Percentiles rank a stretch among this genome's conserved stretches.
Evolutionary conservation across 1,140 invertebrate species (phyloP).

Genomic region (Sinonovacula constricta): DNA sequence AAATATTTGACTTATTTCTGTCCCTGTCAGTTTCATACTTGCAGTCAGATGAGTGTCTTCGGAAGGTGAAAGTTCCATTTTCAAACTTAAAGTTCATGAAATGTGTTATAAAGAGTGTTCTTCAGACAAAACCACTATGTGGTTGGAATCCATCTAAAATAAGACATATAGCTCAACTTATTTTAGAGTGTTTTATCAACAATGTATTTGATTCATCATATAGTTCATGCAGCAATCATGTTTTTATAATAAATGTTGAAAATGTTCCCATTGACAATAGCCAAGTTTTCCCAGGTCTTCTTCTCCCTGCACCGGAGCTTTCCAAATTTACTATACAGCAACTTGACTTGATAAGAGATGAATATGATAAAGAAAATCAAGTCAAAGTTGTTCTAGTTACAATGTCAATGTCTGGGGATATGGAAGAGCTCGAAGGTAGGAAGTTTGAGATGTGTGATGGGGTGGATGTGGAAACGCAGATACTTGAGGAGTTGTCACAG

Average conservation of each 20-base stretch:
- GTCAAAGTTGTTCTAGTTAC: conserved; percentile 58
- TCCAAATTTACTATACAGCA: conserved; percentile 22
- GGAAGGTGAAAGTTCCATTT: conserved; percentile 43
- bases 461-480: conserved; percentile 20
- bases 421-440: conserved; percentile 52
- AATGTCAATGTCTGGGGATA: conserved; percentile 63
- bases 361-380: background rate
- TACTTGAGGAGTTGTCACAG: conserved; percentile 33
- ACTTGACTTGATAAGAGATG: background rate
- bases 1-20: conserved; percentile 53
- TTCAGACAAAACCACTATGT: conserved; percentile 51
- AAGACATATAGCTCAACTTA: conserved; percentile 38
- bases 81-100: conserved; percentile 52
- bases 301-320: conserved; percentile 53
- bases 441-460: conserved; percentile 43
- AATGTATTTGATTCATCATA: conserved; percentile 54
- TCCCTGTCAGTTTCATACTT: conserved; percentile 37
- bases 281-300: conserved; percentile 39
- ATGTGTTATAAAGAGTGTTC: conserved; percentile 51
- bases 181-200: conserved; percentile 59
- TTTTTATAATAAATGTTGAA: conserved; percentile 46
- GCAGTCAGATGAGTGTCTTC: conserved; percentile 30
- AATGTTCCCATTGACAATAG: conserved; percentile 38
- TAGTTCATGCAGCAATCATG: conserved; percentile 20
- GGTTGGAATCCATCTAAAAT: conserved; percentile 30